Evolutionary conservation across 2,113 vertebrate genomes (phyloP), one percentile per base, ranked within the genome.

Genomic region (Nothobranchius furzeri): DNA sequence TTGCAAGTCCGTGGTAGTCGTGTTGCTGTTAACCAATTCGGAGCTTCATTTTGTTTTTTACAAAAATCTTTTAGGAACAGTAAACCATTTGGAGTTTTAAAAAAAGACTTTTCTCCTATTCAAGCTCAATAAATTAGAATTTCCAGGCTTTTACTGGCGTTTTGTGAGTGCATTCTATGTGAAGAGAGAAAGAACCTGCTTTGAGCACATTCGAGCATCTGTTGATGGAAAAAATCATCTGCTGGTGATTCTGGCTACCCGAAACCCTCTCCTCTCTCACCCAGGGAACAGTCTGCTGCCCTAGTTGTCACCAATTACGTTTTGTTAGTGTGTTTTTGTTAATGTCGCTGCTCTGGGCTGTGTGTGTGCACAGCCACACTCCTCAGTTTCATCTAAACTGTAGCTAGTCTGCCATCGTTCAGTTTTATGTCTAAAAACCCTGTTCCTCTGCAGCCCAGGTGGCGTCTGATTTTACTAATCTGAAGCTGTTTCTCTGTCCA

Each of bases 271-370:
- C 51, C 24, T 9, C 71, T 76, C 8, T 78, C 75, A 65, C 57
- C 70, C 75, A 15, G 85, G 88, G 87, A 85, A 78, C 84, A 56
- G 74, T 88, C 62, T 79, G 66, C 78, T 13, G 59, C 62, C 76
- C 65, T 49, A 56, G 50, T 84, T 88, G 81, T 86, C 76, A 82
- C 84, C 73, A 76, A 81, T 87, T 83, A 84, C 79, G 79, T 81
- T 79, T 57, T 76, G 74, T 83, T 85, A 89, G 88, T 86, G 70
- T 73, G 81, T 88, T 85, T 88, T 50, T 64, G 54, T 73, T 63
- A 49, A 58, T 68, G 61, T 5, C 45, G 1, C 10, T 7, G 40
- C 30, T 30, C 30, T 14, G 66, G 71, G 73, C 78, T 83, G 79
- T 79, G 46, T 43, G 77, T 68, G 69, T 66, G 58, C 62, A 17